Base-by-base conservation (phyloP, 2,797 vertebrate genomes). In the Ceryle rudis region DNA sequence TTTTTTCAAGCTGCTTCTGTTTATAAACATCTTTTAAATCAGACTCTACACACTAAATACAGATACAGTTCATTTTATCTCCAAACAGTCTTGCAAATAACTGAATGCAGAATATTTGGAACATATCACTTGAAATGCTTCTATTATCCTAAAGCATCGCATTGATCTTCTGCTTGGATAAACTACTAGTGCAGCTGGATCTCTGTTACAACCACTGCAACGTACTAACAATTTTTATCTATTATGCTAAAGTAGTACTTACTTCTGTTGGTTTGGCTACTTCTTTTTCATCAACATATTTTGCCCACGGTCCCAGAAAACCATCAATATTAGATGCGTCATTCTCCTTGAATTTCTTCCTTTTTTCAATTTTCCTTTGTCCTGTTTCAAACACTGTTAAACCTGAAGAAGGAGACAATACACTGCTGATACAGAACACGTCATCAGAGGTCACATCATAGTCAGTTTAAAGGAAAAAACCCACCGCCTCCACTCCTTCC, bases 281-380 rank as follows among this genome's bases (percentile, higher is more conserved):
- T 95, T 99, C 99, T 97, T 99, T 99, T 97, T 99, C 99, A 95
- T 99, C 99, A 61, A 98, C 96, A 72, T 99, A 99, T 97, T 99
- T 99, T 4, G 99, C 99, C 99, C 99, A 99, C 0, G 99, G 99
- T 81, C 99, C 99, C 81, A 99, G 98, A 95, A 99, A 99, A 54
- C 97, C 98, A 88, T 99, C 99, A 77, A 99, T 99, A 93, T 99
- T 99, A 47, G 98, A 99, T 13, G 99, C 99, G 55, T 99, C 99
- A 41, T 99, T 99, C 86, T 99, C 99, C 98, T 99, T 99, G 95
- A 99, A 97, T 95, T 99, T 99, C 97, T 98, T 99, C 92, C 99
- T 98, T 96, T 99, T 99, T 89, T 99, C 99, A 21, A 94, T 77
- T 98, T 99, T 99, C 96, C 98, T 99, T 39, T 98, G 98, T 62